Conservation (phyloP, 2,113 vertebrate genomes). For the Burhinus bistriatus region DNA sequence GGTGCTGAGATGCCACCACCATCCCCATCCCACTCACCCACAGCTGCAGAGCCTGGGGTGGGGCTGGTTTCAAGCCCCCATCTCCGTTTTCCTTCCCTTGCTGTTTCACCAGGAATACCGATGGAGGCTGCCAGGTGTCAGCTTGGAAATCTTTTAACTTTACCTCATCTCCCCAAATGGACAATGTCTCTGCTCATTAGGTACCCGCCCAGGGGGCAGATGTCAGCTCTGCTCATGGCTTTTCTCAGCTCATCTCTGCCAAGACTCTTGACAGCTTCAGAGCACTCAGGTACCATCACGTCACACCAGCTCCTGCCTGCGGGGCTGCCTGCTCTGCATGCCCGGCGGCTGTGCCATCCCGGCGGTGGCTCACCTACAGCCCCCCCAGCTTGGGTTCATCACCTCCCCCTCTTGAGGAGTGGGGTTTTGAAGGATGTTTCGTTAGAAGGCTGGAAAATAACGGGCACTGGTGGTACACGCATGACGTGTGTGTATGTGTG, state of each 20-base stretch:
- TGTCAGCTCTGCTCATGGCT: constrained; percentile 33
- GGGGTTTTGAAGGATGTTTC: not conserved
- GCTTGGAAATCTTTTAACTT: not conserved
- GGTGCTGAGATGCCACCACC: not conserved
- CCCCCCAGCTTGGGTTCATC: rapidly evolving
- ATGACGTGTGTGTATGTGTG: rapidly evolving
- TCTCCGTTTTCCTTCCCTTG: not conserved
- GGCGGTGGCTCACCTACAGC: rapidly evolving
- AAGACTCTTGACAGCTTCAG: not conserved
- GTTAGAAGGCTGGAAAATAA: not conserved
- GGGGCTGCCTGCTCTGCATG: not conserved
- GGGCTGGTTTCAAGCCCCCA: rapidly evolving
- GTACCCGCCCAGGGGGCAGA: constrained; percentile 11
- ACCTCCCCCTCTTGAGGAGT: not conserved
- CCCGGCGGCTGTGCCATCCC: not conserved
- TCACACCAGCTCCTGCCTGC: not conserved
- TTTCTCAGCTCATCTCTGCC: constrained; percentile 10
- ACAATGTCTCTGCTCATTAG: constrained; percentile 39
- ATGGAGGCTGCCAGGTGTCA: constrained; percentile 18
- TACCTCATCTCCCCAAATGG: not conserved
- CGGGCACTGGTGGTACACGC: rapidly evolving
- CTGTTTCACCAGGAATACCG: not conserved
- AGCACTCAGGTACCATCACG: not conserved
- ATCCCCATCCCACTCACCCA: not conserved
- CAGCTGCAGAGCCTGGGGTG: not conserved